These are phyloP conservation scores for Philopotamus ludificatus DNA, from an alignment of 1,140 invertebrate genomes.

Conservation along the genomic window DNA sequence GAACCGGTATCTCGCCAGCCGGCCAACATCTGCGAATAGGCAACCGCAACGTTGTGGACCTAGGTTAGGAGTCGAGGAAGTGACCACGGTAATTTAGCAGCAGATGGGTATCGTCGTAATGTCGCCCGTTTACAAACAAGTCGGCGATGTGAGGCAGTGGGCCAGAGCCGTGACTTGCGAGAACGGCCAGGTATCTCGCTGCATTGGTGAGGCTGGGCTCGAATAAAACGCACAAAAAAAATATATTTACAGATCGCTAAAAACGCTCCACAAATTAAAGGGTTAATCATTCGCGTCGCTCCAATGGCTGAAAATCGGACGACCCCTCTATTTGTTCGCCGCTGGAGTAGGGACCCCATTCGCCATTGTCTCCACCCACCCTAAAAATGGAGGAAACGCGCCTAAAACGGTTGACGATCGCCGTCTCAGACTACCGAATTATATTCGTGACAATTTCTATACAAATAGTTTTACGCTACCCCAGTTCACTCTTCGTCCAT, in stretches of 20 bases:
- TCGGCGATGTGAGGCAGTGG: slow-evolving; percentile 16
- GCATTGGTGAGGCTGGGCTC: not conserved
- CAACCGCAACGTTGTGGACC: not conserved
- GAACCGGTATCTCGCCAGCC: not conserved
- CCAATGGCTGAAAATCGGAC: too few species aligned
- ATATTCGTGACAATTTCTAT: not conserved
- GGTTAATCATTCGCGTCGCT: too few species aligned
- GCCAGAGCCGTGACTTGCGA: slow-evolving; percentile 11
- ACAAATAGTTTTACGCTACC: not conserved
- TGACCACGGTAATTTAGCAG: not conserved
- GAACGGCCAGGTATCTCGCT: slow-evolving; percentile 12
- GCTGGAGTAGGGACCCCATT: too few species aligned
- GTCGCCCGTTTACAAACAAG: slow-evolving; percentile 19
- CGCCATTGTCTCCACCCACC: too few species aligned
- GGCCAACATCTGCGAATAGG: not conserved
- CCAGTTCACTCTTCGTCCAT: slow-evolving; percentile 10
- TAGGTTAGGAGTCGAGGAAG: not conserved
- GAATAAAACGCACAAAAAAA: too few species aligned
- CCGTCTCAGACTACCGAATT: too few species aligned
- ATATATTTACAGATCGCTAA: too few species aligned
- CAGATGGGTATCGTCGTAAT: slow-evolving; percentile 10
- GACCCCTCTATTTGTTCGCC: too few species aligned
- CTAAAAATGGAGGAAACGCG: too few species aligned
- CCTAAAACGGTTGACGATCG: too few species aligned
- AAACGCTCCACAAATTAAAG: too few species aligned